Evolutionary conservation across 2,113 vertebrate genomes (phyloP).

Genomic region (Mustela nigripes): DNA sequence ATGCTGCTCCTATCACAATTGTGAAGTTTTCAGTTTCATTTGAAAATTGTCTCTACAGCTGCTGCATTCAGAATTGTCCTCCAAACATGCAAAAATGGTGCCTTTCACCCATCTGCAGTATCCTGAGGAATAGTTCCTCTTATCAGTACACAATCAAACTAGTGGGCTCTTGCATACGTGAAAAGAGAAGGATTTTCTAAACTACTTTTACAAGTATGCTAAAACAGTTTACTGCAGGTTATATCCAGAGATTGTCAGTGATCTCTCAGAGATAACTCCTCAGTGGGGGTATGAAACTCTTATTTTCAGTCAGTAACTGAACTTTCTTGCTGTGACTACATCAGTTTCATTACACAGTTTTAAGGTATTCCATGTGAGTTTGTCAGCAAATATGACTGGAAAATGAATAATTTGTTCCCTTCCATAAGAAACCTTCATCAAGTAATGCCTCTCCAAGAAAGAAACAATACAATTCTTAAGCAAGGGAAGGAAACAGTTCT

Average conservation of each 20-base stretch:
- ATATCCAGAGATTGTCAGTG: not conserved
- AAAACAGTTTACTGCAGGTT: not conserved
- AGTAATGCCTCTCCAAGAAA: conserved; percentile 1
- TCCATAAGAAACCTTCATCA: not conserved
- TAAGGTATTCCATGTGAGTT: not conserved
- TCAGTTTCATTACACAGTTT: not conserved
- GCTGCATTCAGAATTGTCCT: not conserved
- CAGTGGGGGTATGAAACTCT: not conserved
- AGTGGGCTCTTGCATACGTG: not conserved
- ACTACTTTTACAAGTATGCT: not conserved
- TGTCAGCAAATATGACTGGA: not conserved
- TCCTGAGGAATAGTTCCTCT: not conserved
- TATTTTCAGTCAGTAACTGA: not conserved
- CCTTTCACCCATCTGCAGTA: not conserved
- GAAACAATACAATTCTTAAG: not conserved
- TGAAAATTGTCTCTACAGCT: not conserved
- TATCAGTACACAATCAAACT: not conserved
- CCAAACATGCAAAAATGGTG: not conserved
- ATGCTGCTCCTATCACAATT: not conserved
- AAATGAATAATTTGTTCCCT: not conserved
- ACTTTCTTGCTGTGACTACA: not conserved
- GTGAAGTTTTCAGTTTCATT: not conserved
- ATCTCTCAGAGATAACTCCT: not conserved
- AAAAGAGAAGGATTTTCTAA: not conserved
- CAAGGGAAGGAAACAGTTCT: not conserved